Conservation (phyloP, 2,797 vertebrate species). For the Enteromius anoplus region DNA sequence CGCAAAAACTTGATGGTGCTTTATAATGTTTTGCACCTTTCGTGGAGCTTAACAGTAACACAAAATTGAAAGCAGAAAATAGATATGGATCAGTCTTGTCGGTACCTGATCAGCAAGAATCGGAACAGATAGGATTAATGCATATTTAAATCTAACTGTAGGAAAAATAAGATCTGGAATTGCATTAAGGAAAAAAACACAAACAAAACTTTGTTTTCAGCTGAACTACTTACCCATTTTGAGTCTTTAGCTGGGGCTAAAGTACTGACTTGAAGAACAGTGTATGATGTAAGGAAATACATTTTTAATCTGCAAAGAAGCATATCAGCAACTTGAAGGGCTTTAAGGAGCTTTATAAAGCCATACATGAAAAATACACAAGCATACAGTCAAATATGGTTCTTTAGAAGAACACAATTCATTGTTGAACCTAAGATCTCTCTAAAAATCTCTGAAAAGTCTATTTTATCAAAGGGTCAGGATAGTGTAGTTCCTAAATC, state of each 20-base stretch:
- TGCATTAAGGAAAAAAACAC: neutral
- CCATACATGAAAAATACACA: neutral
- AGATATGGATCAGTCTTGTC: too few relatives aligned
- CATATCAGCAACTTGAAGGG: neutral
- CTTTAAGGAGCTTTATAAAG: neutral
- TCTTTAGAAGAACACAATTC: neutral
- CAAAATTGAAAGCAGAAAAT: too few relatives aligned
- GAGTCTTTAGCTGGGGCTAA: neutral
- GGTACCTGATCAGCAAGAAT: too few relatives aligned
- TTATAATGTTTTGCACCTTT: too few relatives aligned
- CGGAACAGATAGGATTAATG: too few relatives aligned
- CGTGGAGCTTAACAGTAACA: too few relatives aligned
- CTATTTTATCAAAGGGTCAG: neutral
- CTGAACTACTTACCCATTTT: too few relatives aligned
- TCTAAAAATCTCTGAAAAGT: neutral
- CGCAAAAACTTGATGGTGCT: too few relatives aligned
- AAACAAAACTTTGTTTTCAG: neutral
- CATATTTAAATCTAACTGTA: neutral
- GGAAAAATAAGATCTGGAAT: neutral
- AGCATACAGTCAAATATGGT: neutral
- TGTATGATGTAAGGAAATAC: neutral
- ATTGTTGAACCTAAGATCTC: neutral
- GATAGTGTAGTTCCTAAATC: neutral
- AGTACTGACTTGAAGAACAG: neutral
- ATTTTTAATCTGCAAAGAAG: neutral